These are phyloP conservation scores for Craseonycteris thonglongyai DNA, from an alignment of 2,113 vertebrate genomes.

Conservation along the genomic window DNA sequence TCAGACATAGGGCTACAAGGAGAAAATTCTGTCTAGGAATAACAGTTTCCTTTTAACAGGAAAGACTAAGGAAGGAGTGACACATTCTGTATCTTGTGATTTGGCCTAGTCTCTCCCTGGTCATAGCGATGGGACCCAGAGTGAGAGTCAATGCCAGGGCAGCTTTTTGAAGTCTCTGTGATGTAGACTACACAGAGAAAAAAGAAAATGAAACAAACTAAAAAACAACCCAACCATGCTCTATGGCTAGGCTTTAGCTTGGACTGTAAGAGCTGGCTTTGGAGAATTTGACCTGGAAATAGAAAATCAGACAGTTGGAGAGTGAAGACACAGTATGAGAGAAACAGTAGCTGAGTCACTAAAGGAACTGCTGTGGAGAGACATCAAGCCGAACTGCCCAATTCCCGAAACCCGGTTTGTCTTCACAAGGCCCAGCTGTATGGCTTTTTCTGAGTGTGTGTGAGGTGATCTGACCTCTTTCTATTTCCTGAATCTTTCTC, in stretches of 20 bases:
- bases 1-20: neutral
- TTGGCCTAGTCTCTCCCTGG: neutral
- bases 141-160: neutral
- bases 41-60: neutral
- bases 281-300: neutral
- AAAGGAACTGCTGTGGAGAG: neutral
- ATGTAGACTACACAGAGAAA: neutral
- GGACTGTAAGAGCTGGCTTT: neutral
- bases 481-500: neutral
- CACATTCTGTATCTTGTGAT: neutral
- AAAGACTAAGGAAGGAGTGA: neutral
- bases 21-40: neutral
- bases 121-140: neutral
- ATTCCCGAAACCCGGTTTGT: neutral
- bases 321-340: neutral
- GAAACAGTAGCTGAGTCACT: neutral
- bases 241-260: neutral
- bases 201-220: no score
- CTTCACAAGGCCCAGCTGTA: neutral
- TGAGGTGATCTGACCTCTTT: neutral
- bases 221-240: no score
- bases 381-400: neutral
- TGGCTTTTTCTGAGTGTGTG: neutral
- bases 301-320: no score
- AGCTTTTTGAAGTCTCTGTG: neutral